phyloP scores from a whole-genome alignment of 2,797 vertebrate species.

The Aulostomus chinensis region DNA sequence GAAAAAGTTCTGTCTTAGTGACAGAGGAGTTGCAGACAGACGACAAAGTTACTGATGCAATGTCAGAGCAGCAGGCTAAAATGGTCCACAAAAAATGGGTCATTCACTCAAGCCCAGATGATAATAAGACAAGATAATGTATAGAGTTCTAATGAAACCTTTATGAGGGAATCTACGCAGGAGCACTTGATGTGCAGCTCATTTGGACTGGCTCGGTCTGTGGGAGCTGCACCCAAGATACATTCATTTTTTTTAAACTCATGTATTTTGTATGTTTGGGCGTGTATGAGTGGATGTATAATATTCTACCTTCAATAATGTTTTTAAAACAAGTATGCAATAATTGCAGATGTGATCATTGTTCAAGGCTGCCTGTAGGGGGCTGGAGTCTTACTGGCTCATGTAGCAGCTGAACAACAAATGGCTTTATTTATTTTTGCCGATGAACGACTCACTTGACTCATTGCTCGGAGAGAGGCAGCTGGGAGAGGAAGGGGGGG shows the following conservation, averaged over 20 bases:
- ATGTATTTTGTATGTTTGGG: no score
- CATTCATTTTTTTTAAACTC: no score
- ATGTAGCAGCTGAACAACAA: slow-evolving; percentile 16
- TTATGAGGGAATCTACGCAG: slow-evolving; percentile 48
- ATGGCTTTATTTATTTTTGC: slow-evolving; percentile 45
- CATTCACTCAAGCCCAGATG: slow-evolving; percentile 38
- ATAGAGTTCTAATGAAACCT: slow-evolving; percentile 67
- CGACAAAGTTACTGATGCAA: slow-evolving; percentile 68
- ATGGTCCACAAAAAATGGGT: slow-evolving; percentile 55
- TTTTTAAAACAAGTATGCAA: no score
- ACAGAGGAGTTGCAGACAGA: slow-evolving; percentile 37
- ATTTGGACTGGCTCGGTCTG: slow-evolving; percentile 7
- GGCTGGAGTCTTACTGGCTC: no score
- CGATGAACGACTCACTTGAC: slow-evolving; percentile 37
- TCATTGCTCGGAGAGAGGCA: slow-evolving; percentile 40
- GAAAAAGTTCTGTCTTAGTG: slow-evolving; percentile 38
- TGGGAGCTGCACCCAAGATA: background rate
- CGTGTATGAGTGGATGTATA: no score
- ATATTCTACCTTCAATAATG: no score
- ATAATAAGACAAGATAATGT: slow-evolving; percentile 71
- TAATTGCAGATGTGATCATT: no score
- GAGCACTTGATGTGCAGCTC: slow-evolving; percentile 13
- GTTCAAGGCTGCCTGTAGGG: no score
- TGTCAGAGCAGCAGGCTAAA: slow-evolving; percentile 57
- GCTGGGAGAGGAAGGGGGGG: slow-evolving; percentile 14